Conservation (phyloP, 2,888 invertebrate species). For the Oscheius onirici region DNA sequence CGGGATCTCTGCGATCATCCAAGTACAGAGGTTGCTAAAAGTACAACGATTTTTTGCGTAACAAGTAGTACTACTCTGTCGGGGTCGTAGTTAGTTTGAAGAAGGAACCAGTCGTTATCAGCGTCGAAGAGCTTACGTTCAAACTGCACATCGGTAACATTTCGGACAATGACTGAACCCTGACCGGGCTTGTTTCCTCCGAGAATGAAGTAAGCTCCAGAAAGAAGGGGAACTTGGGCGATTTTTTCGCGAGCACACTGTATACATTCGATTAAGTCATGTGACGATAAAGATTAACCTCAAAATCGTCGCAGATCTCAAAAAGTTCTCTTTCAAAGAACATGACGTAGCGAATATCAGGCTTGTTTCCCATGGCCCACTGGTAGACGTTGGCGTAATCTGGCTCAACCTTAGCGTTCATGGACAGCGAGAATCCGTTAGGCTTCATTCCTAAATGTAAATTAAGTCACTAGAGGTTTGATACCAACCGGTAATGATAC, state of each 20-base stretch:
- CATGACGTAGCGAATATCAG: conserved; percentile 58
- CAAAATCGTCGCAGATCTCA: conserved; percentile 47
- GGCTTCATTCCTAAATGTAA: conserved; percentile 57
- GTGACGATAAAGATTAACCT: conserved; percentile 29
- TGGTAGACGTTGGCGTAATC: conserved; percentile 49
- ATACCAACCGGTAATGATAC: conserved; percentile 57
- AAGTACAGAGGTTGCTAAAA: conserved; percentile 71
- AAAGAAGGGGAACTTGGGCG: conserved; percentile 44
- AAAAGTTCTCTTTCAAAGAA: conserved; percentile 59
- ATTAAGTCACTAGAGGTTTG: no score
- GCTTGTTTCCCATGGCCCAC: conserved; percentile 52
- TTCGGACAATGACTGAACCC: conserved; percentile 57
- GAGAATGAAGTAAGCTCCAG: conserved; percentile 59
- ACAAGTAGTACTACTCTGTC: conserved; percentile 38
- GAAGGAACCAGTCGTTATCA: conserved; percentile 56
- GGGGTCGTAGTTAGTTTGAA: conserved; percentile 65
- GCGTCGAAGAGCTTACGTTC: conserved; percentile 51
- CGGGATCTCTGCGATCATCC: conserved; percentile 76
- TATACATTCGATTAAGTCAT: neutral
- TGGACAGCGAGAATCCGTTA: conserved; percentile 55
- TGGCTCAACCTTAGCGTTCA: conserved; percentile 60
- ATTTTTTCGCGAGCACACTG: conserved; percentile 57
- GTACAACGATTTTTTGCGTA: neutral
- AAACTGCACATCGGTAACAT: conserved; percentile 52
- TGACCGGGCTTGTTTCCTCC: conserved; percentile 47